Percentiles rank a stretch among this genome's conserved stretches.
Conservation (phyloP, 2,113 vertebrate genomes). For the Alexandromys fortis region DNA sequence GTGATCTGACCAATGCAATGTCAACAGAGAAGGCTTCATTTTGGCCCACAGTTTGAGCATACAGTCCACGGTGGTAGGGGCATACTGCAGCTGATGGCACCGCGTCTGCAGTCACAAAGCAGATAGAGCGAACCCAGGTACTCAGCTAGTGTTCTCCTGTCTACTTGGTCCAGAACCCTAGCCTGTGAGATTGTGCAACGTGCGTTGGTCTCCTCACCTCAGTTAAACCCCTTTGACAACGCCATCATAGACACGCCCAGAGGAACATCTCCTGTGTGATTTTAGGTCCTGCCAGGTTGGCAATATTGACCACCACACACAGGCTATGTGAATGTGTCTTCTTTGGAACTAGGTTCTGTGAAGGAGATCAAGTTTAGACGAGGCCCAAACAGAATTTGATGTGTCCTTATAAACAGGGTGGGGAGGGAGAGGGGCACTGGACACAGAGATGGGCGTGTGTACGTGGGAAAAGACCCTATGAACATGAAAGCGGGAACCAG, state of each 20-base stretch:
- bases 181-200: neutral
- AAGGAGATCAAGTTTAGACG: neutral
- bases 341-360: slow-evolving; percentile 21
- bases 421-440: neutral
- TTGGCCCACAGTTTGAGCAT: neutral
- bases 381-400: neutral
- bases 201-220: neutral
- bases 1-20: neutral
- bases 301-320: neutral
- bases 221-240: neutral
- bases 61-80: neutral
- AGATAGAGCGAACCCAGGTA: neutral
- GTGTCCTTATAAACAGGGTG: neutral
- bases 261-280: neutral
- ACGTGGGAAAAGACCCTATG: neutral
- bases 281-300: neutral
- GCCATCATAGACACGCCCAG: neutral
- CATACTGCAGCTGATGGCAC: neutral
- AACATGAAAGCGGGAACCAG: neutral
- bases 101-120: neutral
- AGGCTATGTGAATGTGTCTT: neutral
- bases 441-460: neutral
- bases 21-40: neutral
- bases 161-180: neutral
- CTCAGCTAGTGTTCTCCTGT: neutral